Conservation (phyloP, 2,888 invertebrate species). For the Metallyticus violacea region DNA sequence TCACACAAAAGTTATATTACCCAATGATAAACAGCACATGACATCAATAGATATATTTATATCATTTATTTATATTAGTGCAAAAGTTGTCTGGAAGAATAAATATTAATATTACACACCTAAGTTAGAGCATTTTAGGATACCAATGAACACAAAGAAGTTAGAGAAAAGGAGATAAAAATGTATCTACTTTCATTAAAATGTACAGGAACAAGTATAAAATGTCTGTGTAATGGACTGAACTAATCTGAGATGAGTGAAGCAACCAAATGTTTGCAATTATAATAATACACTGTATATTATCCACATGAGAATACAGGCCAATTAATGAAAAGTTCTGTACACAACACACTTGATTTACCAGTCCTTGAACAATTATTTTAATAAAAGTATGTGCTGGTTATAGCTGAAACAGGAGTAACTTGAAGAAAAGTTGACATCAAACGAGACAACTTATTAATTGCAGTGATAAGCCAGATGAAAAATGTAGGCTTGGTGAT, state of each 20-base stretch:
- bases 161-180: neutral
- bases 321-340: neutral
- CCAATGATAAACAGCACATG: constrained; percentile 8
- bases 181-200: neutral
- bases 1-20: neutral
- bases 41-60: constrained; percentile 9
- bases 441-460: neutral
- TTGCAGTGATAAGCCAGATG: neutral
- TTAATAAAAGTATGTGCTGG: constrained; percentile 1
- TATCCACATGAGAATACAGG: neutral
- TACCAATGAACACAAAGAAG: neutral
- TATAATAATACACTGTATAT: neutral
- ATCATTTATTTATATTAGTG: constrained; percentile 5
- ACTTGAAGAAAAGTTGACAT: constrained; percentile 6
- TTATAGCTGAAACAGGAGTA: constrained; percentile 1
- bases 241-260: neutral
- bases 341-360: neutral
- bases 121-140: neutral
- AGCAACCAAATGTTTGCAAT: neutral
- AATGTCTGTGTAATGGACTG: neutral
- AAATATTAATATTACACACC: neutral
- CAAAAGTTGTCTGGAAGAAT: constrained; percentile 11
- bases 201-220: neutral
- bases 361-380: neutral
- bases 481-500: constrained; percentile 1